Conservation (phyloP, 2,113 vertebrate genomes). For the Oophaga pumilio region DNA sequence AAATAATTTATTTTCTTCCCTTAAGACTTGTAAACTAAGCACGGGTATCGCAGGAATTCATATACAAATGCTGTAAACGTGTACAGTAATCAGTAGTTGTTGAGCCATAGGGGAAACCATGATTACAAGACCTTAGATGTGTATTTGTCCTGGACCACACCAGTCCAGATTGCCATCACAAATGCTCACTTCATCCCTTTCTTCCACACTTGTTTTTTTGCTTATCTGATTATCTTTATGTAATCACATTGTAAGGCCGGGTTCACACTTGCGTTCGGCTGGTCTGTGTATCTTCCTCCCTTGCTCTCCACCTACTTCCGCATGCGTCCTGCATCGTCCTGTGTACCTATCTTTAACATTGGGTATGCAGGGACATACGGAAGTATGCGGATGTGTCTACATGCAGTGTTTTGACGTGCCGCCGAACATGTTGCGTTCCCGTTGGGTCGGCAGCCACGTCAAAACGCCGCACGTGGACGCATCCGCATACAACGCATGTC, state of each 20-base stretch:
- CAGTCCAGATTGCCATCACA: conserved; percentile 9
- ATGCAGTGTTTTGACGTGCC: no score
- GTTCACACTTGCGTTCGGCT: no score
- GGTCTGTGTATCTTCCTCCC: no score
- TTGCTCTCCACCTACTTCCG: no score
- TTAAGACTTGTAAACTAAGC: conserved; percentile 30
- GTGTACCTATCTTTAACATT: no score
- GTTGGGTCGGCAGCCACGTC: no score
- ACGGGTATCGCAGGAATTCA: background rate
- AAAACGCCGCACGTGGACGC: no score
- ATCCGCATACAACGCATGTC: no score
- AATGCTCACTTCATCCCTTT: background rate
- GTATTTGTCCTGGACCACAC: conserved; percentile 13
- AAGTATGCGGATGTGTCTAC: no score
- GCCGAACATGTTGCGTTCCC: no score
- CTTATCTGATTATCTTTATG: background rate
- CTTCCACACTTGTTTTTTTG: background rate
- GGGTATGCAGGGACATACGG: no score
- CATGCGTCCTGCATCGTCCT: no score
- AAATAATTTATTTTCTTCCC: conserved; percentile 10
- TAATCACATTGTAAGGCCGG: background rate
- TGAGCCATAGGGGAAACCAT: conserved; percentile 27
- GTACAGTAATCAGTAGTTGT: conserved; percentile 30
- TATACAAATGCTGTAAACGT: conserved; percentile 32
- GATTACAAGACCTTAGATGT: conserved; percentile 30